Base-by-base conservation (phyloP, 53 echinoderm and acorn worm genomes). In the Holothuria leucospilota region DNA sequence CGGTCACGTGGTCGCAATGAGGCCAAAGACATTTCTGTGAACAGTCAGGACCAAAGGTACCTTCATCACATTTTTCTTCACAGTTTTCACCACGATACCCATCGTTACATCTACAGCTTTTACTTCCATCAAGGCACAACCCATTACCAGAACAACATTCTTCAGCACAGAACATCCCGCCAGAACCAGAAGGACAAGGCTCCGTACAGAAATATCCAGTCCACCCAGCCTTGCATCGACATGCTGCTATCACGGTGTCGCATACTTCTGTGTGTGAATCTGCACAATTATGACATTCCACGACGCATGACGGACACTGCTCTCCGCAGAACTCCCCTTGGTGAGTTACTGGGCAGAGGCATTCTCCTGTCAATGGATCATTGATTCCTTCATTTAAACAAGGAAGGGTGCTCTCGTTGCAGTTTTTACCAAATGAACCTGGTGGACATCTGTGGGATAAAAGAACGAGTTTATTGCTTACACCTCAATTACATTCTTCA, bases 1-100 rank as follows among this genome's bases (percentile, higher is more conserved):
- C 84, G 20, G 84, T 83, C 26, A 83, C 84, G 84, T 83, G 84
- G 51, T 83, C 51, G 63, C 84, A 83, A 15, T 66, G 42, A 51
- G 24, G 30, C 20, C 65, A 83, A 14, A 13, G 27, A 40, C 84
- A 83, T 30, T 23, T 46, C 8, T 64, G 67, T 39, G 25, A n/a
- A 67, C 84, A 83, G 25, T n/a, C 41, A 2, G 84, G 67, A 38
- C 84, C 84, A 26, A 64, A 83, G 2, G 30, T 65, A 0, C 84
- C 84, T 27, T 38, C 41, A 0, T 41, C 51, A 51, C 84, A 83
- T 46, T 41, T 83, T 30, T 39, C 51, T 39, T 67, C 51, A 49
- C 84, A 83, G 63, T 66, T 15, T 25, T 65, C 67, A 10, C 84
- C 84, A 20, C n/a, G 25, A 41, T 67, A 83, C 0, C 84, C 84